A percentile compares a stretch with the other conserved stretches of the same genome.
phyloP scores from a whole-genome alignment of 2,113 vertebrate species.

The Ctenodactylus gundi region DNA sequence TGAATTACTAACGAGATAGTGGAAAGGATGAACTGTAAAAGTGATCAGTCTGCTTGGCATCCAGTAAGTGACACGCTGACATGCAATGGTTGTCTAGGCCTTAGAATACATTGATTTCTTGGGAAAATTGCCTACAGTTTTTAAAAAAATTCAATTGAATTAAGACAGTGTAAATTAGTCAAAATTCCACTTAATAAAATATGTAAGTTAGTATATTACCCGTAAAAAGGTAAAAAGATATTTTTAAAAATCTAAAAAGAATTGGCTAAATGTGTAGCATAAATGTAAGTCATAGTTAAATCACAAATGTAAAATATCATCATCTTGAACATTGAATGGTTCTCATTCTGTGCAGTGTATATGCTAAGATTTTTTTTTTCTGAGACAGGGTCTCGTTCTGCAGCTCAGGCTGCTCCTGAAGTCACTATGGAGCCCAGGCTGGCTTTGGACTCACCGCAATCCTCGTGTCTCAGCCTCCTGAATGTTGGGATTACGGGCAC shows the following conservation, averaged over 20 bases:
- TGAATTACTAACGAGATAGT: not conserved
- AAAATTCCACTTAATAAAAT: not conserved
- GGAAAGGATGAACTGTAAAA: not conserved
- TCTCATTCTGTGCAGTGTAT: not conserved
- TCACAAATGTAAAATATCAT: not conserved
- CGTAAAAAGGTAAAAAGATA: not conserved
- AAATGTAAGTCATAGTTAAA: not conserved
- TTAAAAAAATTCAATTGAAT: not conserved
- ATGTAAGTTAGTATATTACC: not conserved
- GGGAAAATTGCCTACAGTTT: not conserved
- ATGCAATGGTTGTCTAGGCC: not conserved
- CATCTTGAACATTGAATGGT: not conserved
- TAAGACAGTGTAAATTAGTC: not conserved
- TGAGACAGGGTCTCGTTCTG: no score
- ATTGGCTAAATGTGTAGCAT: not conserved
- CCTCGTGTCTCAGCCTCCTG: no score
- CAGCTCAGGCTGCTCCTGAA: no score
- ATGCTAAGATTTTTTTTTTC: not conserved
- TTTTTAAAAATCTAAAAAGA: not conserved
- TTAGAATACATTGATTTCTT: constrained; percentile 7
- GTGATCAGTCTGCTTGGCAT: not conserved
- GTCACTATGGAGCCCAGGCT: no score
- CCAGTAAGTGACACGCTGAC: not conserved
- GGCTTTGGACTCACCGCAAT: no score
- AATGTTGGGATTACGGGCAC: no score